These are phyloP conservation scores for Sebastes itinus DNA, from an alignment of 2,797 vertebrate genomes.

Conservation along the genomic window DNA sequence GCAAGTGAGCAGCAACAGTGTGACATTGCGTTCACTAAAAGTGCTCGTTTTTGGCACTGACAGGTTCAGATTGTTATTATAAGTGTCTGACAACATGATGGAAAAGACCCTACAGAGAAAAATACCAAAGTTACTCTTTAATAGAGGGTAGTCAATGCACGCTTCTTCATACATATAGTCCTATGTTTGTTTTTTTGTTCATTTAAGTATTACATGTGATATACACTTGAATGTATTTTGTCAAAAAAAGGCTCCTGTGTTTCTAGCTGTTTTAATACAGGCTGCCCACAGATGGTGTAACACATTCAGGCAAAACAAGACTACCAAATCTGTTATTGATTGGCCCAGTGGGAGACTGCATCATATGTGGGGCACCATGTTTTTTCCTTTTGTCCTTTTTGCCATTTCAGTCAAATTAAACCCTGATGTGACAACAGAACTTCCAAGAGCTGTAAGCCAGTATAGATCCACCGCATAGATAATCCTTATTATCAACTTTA, in stretches of 20 bases:
- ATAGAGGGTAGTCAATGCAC: neutral
- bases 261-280: neutral
- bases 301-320: neutral
- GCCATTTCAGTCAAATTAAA: neutral
- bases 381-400: neutral
- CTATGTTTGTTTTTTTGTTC: neutral
- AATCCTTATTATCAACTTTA: neutral
- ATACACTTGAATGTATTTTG: neutral
- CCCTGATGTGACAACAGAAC: neutral
- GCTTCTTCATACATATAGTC: neutral
- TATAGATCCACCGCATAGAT: neutral
- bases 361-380: neutral
- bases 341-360: neutral
- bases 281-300: neutral
- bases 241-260: neutral
- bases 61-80: too few relatives aligned
- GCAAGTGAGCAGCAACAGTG: too few relatives aligned
- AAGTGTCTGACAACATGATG: too few relatives aligned
- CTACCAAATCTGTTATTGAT: neutral
- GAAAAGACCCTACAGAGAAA: too few relatives aligned
- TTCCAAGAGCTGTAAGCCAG: neutral
- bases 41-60: too few relatives aligned
- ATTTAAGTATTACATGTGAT: neutral
- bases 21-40: too few relatives aligned
- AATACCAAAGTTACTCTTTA: too few relatives aligned